Evolutionary conservation across 2,797 vertebrate genomes (phyloP).

Genomic region (Notolabrus celidotus): DNA sequence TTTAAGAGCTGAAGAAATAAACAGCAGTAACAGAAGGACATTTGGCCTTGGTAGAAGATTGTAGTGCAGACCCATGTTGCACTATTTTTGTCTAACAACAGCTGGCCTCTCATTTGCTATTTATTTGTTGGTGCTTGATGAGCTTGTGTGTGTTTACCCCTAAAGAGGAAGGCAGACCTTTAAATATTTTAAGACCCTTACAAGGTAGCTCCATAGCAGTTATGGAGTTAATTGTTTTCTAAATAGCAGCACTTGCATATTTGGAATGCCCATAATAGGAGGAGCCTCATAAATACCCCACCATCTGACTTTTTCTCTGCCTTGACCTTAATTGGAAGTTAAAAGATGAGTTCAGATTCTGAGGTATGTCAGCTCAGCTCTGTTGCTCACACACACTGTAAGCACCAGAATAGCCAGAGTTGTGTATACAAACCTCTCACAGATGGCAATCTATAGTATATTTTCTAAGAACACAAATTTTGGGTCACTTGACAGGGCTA

Average conservation of each 20-base stretch:
- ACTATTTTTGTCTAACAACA: constrained; percentile 17
- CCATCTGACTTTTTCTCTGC: constrained; percentile 49
- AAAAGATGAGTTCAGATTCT: constrained; percentile 53
- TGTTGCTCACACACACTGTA: constrained; percentile 46
- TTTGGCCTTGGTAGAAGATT: not conserved
- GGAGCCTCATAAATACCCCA: constrained; percentile 36
- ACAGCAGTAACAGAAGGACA: constrained; percentile 3
- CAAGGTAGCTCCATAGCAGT: constrained; percentile 14
- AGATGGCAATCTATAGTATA: constrained; percentile 10
- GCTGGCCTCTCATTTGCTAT: constrained; percentile 4
- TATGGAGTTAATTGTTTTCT: constrained; percentile 32
- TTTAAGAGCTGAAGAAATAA: not conserved
- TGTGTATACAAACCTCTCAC: constrained; percentile 11
- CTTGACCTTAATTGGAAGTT: constrained; percentile 80
- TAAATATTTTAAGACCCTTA: constrained; percentile 36
- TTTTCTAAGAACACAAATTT: not conserved
- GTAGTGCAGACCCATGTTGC: not conserved
- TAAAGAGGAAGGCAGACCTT: constrained; percentile 32
- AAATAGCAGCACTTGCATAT: constrained; percentile 43
- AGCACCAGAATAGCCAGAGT: constrained; percentile 33
- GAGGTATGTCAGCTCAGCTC: constrained; percentile 53
- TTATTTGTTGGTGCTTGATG: constrained; percentile 17
- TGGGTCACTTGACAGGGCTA: not conserved
- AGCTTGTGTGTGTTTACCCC: constrained; percentile 34
- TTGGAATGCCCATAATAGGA: constrained; percentile 49